A percentile compares a stretch with the other conserved stretches of the same genome.
phyloP scores from a whole-genome alignment of 2,797 vertebrate species.

The Lagocephalus sceleratus region DNA sequence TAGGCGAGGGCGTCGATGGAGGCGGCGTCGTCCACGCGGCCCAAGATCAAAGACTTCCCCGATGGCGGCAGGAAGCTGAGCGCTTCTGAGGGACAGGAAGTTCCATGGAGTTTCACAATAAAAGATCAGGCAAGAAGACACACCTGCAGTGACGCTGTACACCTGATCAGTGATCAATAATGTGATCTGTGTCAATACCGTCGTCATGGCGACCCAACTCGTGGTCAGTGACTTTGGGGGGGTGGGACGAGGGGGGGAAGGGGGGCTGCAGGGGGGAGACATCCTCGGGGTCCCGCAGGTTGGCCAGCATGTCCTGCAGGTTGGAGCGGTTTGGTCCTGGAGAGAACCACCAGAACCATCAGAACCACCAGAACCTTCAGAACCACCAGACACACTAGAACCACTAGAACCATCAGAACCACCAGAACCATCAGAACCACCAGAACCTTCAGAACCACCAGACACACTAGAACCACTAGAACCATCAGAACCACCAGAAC shows the following conservation, averaged over 20 bases:
- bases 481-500: not conserved
- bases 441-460: not conserved
- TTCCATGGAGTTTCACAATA: no score
- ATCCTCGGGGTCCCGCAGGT: slow-evolving; percentile 92
- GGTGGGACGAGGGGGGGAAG: slow-evolving; percentile 79
- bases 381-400: not conserved
- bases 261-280: slow-evolving; percentile 85
- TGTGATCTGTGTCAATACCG: slow-evolving; percentile 72
- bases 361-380: not conserved
- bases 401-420: not conserved
- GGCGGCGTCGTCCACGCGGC: slow-evolving; percentile 84
- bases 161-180: no score
- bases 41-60: slow-evolving; percentile 93
- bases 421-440: not conserved
- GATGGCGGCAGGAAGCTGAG: slow-evolving; percentile 89
- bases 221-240: slow-evolving; percentile 83
- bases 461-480: not conserved
- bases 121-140: no score
- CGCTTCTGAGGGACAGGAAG: slow-evolving; percentile 69
- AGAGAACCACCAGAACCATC: not conserved
- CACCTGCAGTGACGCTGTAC: no score
- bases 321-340: slow-evolving; percentile 95
- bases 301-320: slow-evolving; percentile 97
- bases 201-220: slow-evolving; percentile 87
- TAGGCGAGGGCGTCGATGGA: slow-evolving; percentile 92